phyloP scores from a whole-genome alignment of 2,888 invertebrate genomes.

The Eupelmus urozonus region DNA sequence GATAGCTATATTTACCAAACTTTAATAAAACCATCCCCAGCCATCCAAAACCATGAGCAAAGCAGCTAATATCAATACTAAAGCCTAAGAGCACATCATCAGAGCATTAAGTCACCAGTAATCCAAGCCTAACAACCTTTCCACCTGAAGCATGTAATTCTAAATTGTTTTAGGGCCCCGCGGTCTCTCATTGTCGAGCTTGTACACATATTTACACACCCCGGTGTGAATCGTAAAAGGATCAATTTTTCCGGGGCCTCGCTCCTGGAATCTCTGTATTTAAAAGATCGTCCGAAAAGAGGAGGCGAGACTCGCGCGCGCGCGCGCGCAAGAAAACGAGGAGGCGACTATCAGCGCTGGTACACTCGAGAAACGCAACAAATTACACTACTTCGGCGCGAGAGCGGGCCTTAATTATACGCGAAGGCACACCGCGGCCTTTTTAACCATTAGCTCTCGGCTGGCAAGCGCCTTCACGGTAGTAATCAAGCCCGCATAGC shows the following conservation, averaged over 20 bases:
- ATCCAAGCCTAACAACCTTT: conserved; percentile 32
- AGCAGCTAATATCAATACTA: no score
- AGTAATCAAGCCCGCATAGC: conserved; percentile 45
- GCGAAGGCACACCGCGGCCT: conserved; percentile 22
- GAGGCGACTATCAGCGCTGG: conserved; percentile 7
- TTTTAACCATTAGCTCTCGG: conserved; percentile 49
- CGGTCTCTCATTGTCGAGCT: no score
- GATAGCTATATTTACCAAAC: no score
- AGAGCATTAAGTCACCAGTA: conserved; percentile 4
- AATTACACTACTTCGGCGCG: conserved; percentile 57
- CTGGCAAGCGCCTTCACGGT: conserved; percentile 28
- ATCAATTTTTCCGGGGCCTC: conserved; percentile 49
- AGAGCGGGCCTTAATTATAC: conserved; percentile 57
- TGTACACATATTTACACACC: no score
- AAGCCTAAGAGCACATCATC: conserved; percentile 6
- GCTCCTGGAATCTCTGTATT: conserved; percentile 41
- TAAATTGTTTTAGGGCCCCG: conserved; percentile 13
- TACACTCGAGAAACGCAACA: conserved; percentile 45
- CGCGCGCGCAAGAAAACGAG: not conserved
- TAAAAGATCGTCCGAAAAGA: conserved; percentile 34
- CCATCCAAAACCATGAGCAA: no score
- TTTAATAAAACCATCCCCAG: no score
- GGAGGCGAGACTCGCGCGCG: no score
- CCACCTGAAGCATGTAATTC: conserved; percentile 30
- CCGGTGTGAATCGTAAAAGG: conserved; percentile 47